Evolutionary conservation across 2,113 vertebrate genomes (phyloP), one percentile per base, ranked within the genome.

Genomic region (Antechinus flavipes): DNA sequence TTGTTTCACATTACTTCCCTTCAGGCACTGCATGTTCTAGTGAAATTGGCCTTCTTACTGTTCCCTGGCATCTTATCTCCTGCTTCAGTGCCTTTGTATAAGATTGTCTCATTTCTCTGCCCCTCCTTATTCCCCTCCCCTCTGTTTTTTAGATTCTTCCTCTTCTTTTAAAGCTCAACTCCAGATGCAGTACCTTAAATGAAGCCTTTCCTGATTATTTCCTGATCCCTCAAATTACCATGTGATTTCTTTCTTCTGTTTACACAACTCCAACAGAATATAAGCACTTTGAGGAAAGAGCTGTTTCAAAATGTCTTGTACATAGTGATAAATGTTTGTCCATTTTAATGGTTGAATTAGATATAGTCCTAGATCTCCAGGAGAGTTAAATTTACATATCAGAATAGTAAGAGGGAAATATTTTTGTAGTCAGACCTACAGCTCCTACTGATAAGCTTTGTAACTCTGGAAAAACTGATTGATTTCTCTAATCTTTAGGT

Each of bases 1-100:
- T 84, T 84, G 68, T 84, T 84, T 84, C 68, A 84, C n/a, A 23
- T 84, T 84, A 84, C 68, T 84, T 84, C n/a, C 68, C n/a, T 84
- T 84, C 68, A 84, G 68, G 68, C 68, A 84, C 68, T 84, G 16
- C 19, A 42, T 84, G 68, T 84, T 84, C 68, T 84, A 42, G 68
- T 42, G 19, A 84, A 84, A 84, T 42, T 84, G 68, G 68, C 68
- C 68, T 84, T 19, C 68, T 84, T 84, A 42, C n/a, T 42, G 68
- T 84, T 84, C n/a, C 68, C 19, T 84, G 68, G 68, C n/a, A 42
- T 84, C n/a, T 84, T 84, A 84, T n/a, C 68, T 84, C 68, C n/a
- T 84, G 68, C 68, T 84, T 84, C 68, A 8, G 68, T 84, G 68
- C 68, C 6, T 84, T 84, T 84, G 68, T 84, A 84, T 84, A 84